Evolutionary conservation across 1,140 invertebrate species (phyloP).

Genomic region (Aphelenchoides besseyi): DNA sequence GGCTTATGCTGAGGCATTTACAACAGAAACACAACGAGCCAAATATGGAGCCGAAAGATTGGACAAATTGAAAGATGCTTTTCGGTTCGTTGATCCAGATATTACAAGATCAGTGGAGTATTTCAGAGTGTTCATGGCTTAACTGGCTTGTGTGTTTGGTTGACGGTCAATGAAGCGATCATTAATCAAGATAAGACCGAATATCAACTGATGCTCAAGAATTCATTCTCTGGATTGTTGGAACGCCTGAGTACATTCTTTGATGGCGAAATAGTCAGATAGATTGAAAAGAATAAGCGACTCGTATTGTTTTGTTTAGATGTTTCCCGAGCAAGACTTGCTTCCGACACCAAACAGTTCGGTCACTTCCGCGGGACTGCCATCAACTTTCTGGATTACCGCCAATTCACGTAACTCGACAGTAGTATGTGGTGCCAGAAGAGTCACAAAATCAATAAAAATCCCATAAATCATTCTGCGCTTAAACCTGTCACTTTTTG

Average conservation of each 20-base stretch:
- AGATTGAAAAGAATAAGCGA: neutral
- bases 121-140: slow-evolving; percentile 42
- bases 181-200: slow-evolving; percentile 44
- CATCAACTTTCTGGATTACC: neutral
- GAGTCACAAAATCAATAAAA: too few relatives aligned
- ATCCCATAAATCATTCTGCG: too few relatives aligned
- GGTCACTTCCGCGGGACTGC: neutral
- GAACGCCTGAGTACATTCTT: slow-evolving; percentile 47
- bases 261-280: slow-evolving; percentile 45
- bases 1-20: slow-evolving; percentile 53
- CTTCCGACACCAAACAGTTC: neutral
- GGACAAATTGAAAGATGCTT: slow-evolving; percentile 30
- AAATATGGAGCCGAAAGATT: slow-evolving; percentile 45
- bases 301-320: neutral
- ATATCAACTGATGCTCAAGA: slow-evolving; percentile 46
- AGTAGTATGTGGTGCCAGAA: too few relatives aligned
- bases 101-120: neutral
- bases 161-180: slow-evolving; percentile 45
- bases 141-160: slow-evolving; percentile 39
- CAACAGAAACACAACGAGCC: slow-evolving; percentile 30
- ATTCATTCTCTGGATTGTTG: slow-evolving; percentile 53
- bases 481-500: too few relatives aligned
- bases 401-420: neutral
- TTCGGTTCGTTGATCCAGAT: slow-evolving; percentile 37
- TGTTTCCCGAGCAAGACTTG: neutral